Base-by-base conservation (phyloP, 2,113 vertebrate species). In the Caracal caracal region DNA sequence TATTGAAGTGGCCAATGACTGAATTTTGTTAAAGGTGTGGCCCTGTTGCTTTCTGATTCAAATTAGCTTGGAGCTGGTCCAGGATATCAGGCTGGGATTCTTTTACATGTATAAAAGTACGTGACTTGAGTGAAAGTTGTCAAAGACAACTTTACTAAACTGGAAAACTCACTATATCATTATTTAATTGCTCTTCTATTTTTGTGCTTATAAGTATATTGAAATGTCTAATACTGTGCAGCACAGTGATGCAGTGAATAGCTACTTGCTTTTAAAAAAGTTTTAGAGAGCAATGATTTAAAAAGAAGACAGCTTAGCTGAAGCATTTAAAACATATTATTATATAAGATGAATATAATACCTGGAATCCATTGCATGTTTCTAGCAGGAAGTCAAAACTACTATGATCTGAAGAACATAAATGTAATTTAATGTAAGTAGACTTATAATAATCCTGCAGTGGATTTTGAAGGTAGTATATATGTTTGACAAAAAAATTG, bases 51-150 rank as follows among this genome's bases (percentile, higher is more conserved):
- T 93, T 97, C 66, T 96, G 35, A 96, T 90, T 66, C 75, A 97
- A 68, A 68, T 49, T 96, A 96, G 20, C 30, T 94, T 0, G 0
- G 3, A 78, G 78, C 86, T 73, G 61, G 95, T 61, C 20, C 94
- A 91, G 92, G 35, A 84, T 95, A 96, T 97, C 88, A 93, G 84
- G n/a, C 10, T 87, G 28, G 1, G 93, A 95, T 96, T 97, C 35
- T 93, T 90, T 83, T 92, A 65, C 49, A 85, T 0, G 2, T 92
- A 94, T 89, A 81, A 92, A 96, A 88, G 19, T 73, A 33, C 24
- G 3, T 24, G 22, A 47, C 92, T 96, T 85, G 28, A 78, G 24
- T 97, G 75, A 92, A 98, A 93, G 71, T 94, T 92, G n/a, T 92
- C 88, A 73, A 85, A 95, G 88, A 47, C 40, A 86, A 70, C n/a